Conservation (phyloP, 2,113 vertebrate genomes). For the Cyprinus carpio region DNA sequence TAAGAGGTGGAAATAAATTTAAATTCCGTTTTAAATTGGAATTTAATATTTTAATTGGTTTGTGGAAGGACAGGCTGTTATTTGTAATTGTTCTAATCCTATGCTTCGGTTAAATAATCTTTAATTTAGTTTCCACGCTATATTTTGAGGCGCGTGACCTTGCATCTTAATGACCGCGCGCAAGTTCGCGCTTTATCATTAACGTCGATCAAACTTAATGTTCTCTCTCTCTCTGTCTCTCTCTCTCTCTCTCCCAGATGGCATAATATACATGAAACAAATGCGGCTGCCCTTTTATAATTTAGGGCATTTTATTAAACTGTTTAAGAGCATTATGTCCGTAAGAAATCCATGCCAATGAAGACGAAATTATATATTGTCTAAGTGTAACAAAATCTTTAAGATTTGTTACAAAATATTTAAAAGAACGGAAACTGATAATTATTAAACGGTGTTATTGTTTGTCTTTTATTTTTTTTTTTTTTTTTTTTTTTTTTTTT, state of each 20-base stretch:
- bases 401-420: neutral
- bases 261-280: slow-evolving; percentile 1
- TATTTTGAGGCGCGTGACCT: slow-evolving; percentile 11
- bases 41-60: neutral
- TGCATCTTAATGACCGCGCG: neutral
- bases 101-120: neutral
- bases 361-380: neutral
- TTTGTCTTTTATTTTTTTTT: too few relatives aligned
- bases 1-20: neutral
- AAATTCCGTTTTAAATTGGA: neutral
- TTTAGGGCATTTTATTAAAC: neutral
- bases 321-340: neutral
- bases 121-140: neutral
- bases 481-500: too few relatives aligned
- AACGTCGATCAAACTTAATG: slow-evolving; percentile 28
- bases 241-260: neutral
- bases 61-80: too few relatives aligned
- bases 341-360: neutral
- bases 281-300: neutral
- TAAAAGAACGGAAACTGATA: neutral
- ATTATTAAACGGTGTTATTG: neutral
- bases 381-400: neutral
- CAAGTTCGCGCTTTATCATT: neutral
- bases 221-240: neutral
- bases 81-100: neutral